Evolutionary conservation across 2,888 invertebrate genomes (phyloP), one percentile per base, ranked within the genome.

Genomic region (Cheilosia vernalis): DNA sequence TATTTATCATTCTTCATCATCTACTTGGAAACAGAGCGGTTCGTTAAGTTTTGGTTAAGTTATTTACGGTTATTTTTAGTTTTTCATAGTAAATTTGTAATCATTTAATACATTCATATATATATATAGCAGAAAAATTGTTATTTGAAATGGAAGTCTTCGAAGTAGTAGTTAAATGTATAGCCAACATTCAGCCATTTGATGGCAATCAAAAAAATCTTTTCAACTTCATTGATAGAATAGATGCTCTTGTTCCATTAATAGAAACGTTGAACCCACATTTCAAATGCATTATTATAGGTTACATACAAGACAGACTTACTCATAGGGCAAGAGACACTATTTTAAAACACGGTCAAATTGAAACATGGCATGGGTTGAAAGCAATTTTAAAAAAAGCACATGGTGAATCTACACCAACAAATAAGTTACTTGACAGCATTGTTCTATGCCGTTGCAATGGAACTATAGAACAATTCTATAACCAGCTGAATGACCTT

Each of bases 401-500:
- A 19, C 33, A 49, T 49, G 63, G 10, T n/a, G 49, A 63, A 63
- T 19, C 47, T 17, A 10, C 30, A 4, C 21, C 63, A 19, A 33
- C 33, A n/a, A 24, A 24, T 24, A 24, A 2, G 24, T 24, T 24
- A 24, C 24, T 24, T 24, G 24, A 58, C 24, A 60, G 30, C 13
- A n/a, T 70, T 19, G 24, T 24, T 9, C 15, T 60, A 6, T 70
- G 51, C 30, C 49, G 51, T 24, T 49, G 58, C 4, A 37, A n/a
- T 17, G 44, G 49, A 40, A 70, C 58, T 1, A 13, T 58, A 15
- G 49, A 51, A 40, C 24, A 60, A 15, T 60, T 60, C 49, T 60
- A 70, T 21, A 58, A 69, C 24, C 33, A 51, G 27, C 60, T 53
- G 3, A 72, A 53, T 53, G 30, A 51, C n/a, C 30, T 72, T 13